Evolutionary conservation across 2,113 vertebrate genomes (phyloP), one percentile per base, ranked within the genome.

Genomic region (Callaeas wilsoni): DNA sequence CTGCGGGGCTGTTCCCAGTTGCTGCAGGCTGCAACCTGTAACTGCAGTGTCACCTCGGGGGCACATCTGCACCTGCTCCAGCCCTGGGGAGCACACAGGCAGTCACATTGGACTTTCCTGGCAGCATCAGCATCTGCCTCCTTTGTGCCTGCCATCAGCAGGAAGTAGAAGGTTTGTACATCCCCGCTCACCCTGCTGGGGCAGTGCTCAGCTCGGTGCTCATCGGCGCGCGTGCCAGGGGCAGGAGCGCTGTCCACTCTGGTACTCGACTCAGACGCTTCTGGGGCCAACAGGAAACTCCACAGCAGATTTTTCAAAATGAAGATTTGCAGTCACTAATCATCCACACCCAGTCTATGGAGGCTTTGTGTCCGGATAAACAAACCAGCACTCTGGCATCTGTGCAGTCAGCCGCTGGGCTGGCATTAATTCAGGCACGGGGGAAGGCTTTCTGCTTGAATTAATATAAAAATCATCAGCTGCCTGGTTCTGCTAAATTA

Each of bases 181-280:
- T 2, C 20, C 10, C 22, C 0, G 4, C 47, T 52, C 39, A 14
- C 68, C 6, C 49, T 7, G 39, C 91, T n/a, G 49, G 26, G 57
- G 47, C 65, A 33, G 59, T 1, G 11, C 39, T 55, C 10, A 2
- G 42, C 83, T 55, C 9, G 1, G 10, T 1, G 6, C 23, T 37
- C 41, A 3, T 1, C 5, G 1, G 16, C 44, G 39, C 3, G 0
- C 0, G 2, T 4, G 22, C 32, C 2, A 0, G 5, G 1, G 4
- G 27, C 33, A 62, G 35, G 35, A n/a, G 22, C 2, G 21, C 68
- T 6, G 2, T 5, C 26, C 63, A 11, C 57, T 32, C 13, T 0
- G 39, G 2, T n/a, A 35, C 50, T 44, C 0, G 0, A 29, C 25
- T 21, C 85, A 16, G 37, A 32, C 15, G 5, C 42, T 47, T 16